Conservation (phyloP, 2,113 vertebrate genomes). For the Echinops telfairi region DNA sequence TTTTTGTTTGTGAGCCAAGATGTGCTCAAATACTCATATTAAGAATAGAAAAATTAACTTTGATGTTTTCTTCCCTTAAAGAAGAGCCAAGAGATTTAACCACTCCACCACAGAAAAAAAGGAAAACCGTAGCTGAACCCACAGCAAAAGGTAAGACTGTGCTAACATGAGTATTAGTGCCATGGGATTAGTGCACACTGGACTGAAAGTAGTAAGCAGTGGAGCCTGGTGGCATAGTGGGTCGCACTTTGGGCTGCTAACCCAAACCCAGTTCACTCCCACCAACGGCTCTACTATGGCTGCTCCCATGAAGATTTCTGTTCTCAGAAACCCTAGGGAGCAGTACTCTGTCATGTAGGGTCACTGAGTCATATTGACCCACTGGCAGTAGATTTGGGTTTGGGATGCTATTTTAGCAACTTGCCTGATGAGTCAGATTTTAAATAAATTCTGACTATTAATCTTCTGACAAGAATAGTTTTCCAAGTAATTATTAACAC, state of each 20-base stretch:
- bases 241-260: too few species aligned
- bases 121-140: conserved; percentile 78
- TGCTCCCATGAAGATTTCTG: too few species aligned
- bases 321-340: too few species aligned
- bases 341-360: too few species aligned
- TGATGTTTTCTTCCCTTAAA: conserved; percentile 48
- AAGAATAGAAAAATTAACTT: conserved; percentile 8
- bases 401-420: background rate
- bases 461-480: conserved; percentile 32
- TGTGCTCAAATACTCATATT: conserved; percentile 20
- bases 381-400: too few species aligned
- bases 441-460: conserved; percentile 12
- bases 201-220: background rate
- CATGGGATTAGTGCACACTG: background rate
- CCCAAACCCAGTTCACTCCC: too few species aligned
- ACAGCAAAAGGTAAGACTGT: conserved; percentile 83
- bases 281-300: too few species aligned
- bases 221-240: too few species aligned
- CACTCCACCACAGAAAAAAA: conserved; percentile 82
- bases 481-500: conserved; percentile 16
- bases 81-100: conserved; percentile 69
- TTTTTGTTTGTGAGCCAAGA: conserved; percentile 37
- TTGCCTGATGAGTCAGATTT: background rate
- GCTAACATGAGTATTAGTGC: background rate
- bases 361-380: too few species aligned